These are phyloP conservation scores for Tapirus indicus DNA, from an alignment of 2,797 vertebrate genomes.

Conservation along the genomic window DNA sequence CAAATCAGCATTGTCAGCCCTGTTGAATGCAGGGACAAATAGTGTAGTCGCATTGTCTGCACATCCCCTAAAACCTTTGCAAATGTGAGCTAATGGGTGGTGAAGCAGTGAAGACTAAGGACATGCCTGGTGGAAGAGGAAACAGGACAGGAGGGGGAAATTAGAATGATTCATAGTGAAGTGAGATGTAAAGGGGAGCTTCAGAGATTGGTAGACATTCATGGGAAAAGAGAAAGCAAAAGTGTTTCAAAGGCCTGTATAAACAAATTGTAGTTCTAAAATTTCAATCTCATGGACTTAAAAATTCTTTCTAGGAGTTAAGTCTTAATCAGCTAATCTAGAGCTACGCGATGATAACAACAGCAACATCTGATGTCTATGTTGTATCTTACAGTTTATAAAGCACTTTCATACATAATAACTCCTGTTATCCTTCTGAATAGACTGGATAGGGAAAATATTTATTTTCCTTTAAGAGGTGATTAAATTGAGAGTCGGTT, in stretches of 20 bases:
- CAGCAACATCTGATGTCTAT: neutral
- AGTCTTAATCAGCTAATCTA: neutral
- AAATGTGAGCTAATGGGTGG: neutral
- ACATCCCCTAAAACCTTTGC: neutral
- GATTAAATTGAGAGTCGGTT: neutral
- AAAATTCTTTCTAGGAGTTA: conserved; percentile 13
- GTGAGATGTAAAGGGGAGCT: neutral
- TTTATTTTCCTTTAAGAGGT: neutral
- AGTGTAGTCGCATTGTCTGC: neutral
- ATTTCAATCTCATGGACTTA: neutral
- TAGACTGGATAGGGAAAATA: neutral
- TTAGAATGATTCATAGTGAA: neutral
- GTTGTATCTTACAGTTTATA: neutral
- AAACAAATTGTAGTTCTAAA: neutral
- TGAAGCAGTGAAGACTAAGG: neutral
- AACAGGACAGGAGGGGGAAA: neutral
- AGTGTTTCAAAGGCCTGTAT: neutral
- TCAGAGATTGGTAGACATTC: neutral
- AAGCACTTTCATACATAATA: neutral
- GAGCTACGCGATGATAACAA: neutral
- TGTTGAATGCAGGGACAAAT: neutral
- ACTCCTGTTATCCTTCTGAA: neutral
- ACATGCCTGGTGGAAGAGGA: neutral
- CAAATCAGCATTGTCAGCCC: neutral
- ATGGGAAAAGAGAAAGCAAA: neutral